Base-by-base conservation (phyloP, 2,888 invertebrate species). In the Cyclophora albipunctata region DNA sequence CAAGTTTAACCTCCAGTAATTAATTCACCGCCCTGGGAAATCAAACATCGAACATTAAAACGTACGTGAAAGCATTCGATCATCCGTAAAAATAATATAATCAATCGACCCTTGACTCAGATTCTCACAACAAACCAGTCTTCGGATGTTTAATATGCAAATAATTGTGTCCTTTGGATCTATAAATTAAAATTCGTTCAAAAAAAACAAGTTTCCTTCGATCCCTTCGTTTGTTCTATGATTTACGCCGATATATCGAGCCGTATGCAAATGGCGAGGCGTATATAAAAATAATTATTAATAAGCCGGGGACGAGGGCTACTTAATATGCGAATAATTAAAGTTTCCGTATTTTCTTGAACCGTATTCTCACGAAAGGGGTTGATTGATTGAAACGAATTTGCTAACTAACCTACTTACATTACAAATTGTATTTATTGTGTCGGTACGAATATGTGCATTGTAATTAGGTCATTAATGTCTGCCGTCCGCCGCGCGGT, bases 311-410 rank as follows among this genome's bases (percentile, higher is more conserved):
- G 60, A 67, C 66, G 63, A 69, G 60, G 61, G 53, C 71, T 80
- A 70, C 75, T 87, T 85, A 85, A 81, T 85, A 88, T 87, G 86
- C 82, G 81, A 84, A 86, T 87, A 84, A 86, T 85, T 85, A 85
- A 71, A 67, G 68, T 78, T 84, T 81, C 77, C 78, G 73, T 75
- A 74, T 81, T 80, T 80, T 72, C 74, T 78, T 75, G 66, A 64
- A 60, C 66, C 65, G 63, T 67, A 75, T 85, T 84, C 87, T 82
- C 86, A 85, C 85, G 84, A 73, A 75, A 72, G 74, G 83, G 84
- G 79, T 74, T 76, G 76, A 80, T 79, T 75, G 79, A 79, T 78
- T 71, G 69, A 62, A 69, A 68, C 63, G 59, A 58, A 53, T 64
- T 62, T 62, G 60, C 62, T 62, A 59, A 52, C 47, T 40, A 46